These are phyloP conservation scores for Leucosticte australis DNA, from an alignment of 2,113 vertebrate genomes.

Conservation along the genomic window DNA sequence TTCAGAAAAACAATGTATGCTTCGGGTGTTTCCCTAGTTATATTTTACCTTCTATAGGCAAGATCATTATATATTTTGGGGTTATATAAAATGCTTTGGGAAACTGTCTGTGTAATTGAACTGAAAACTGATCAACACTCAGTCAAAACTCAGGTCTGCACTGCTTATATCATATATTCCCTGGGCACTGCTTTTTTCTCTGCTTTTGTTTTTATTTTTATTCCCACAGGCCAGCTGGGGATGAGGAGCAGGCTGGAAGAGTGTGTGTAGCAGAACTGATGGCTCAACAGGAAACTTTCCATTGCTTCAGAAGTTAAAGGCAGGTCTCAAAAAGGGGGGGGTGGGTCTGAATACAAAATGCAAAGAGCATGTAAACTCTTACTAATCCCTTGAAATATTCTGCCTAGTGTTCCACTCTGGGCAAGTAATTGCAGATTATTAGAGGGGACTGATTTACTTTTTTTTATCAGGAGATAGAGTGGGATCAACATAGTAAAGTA, in stretches of 20 bases:
- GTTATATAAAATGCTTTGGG: neutral
- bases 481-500: neutral
- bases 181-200: neutral
- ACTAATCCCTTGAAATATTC: neutral
- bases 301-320: neutral
- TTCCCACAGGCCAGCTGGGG: neutral
- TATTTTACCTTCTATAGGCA: neutral
- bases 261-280: neutral
- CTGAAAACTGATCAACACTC: neutral
- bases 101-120: neutral
- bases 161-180: neutral
- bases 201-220: neutral
- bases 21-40: neutral
- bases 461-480: neutral
- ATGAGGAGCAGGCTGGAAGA: neutral
- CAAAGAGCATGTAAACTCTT: neutral
- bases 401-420: neutral
- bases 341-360: neutral
- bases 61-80: neutral
- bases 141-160: neutral
- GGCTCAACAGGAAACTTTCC: neutral
- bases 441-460: neutral
- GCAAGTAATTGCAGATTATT: neutral
- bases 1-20: neutral
- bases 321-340: neutral